Evolutionary conservation across 2,888 invertebrate species (phyloP), one percentile per base, ranked within the genome.

Genomic region (Polydrusus cervinus): DNA sequence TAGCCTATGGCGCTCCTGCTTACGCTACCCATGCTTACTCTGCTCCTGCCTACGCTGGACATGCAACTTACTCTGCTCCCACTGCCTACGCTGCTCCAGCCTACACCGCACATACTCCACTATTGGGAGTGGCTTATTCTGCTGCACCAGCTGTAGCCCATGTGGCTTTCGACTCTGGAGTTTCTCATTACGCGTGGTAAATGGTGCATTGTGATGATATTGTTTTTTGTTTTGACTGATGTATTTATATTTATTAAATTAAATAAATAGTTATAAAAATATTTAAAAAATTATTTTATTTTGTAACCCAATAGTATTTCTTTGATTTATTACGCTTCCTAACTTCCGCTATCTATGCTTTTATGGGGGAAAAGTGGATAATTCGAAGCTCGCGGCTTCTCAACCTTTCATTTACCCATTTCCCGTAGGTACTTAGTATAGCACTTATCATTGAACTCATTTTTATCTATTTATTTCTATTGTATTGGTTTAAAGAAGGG

Each of bases 131-230:
- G 3, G 81, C 90, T 0, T 91, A 91, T 81, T 90, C 91, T 14
- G 89, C 91, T 43, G 90, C 91, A 13, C 90, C 91, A 10, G 88
- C 90, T 18, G 91, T 91, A 1, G 90, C 91, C n/a, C 91, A 91
- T 85, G 90, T 91, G 88, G 88, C 89, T 55, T 91, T 90, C 85
- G 85, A 88, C 71, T 82, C 83, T 51, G 81, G 81, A 16, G 75
- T 79, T 51, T 77, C 80, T 51, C 80, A 82, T 71, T 82, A 83
- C 67, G 81, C 79, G 47, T 80, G 68, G n/a, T 80, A 78, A 69
- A 55, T 67, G n/a, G 3, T 16, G 16, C 14, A 5, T 13, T 14
- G 40, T 40, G 14, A 18, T 51, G 38, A n/a, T 11, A 20, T 43
- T 18, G 16, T 64, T 71, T 61, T 40, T 14, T 47, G 30, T 49